Conservation (phyloP, 2,797 vertebrate species). For the Molossus alvarezi region DNA sequence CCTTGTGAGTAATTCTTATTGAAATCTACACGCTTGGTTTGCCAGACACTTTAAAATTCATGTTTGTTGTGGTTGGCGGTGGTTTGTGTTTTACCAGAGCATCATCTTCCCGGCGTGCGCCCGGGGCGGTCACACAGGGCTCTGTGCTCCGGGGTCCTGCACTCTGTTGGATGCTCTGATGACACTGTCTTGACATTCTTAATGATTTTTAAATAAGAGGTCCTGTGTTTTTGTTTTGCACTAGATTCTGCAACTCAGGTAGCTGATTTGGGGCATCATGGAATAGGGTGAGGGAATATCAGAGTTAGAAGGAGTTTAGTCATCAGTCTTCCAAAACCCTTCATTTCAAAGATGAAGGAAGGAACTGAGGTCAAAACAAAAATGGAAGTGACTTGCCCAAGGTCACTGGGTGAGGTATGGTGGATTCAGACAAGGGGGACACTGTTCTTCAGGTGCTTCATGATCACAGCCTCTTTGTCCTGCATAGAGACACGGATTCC, state of each 20-base stretch:
- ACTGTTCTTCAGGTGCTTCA: accelerated
- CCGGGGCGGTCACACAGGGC: accelerated
- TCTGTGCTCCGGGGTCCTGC: accelerated
- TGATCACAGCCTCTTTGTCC: too few relatives aligned
- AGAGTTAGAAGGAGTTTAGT: background rate
- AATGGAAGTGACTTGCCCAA: background rate
- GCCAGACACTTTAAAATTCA: background rate
- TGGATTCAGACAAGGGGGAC: background rate
- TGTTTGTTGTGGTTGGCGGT: background rate
- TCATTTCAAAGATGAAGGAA: background rate
- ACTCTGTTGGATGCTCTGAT: background rate
- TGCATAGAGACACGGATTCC: background rate
- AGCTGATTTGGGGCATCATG: background rate
- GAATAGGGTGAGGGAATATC: background rate
- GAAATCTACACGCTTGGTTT: background rate
- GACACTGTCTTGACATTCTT: background rate
- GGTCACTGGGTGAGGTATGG: accelerated
- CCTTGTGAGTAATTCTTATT: constrained; percentile 11
- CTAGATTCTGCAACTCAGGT: accelerated
- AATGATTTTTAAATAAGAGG: background rate
- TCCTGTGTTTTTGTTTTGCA: background rate
- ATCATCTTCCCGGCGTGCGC: accelerated
- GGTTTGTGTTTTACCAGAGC: background rate
- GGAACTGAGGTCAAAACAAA: background rate
- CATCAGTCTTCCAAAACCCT: background rate